Conservation (phyloP, 2,888 invertebrate species). For the Chloroclystis v-ata region DNA sequence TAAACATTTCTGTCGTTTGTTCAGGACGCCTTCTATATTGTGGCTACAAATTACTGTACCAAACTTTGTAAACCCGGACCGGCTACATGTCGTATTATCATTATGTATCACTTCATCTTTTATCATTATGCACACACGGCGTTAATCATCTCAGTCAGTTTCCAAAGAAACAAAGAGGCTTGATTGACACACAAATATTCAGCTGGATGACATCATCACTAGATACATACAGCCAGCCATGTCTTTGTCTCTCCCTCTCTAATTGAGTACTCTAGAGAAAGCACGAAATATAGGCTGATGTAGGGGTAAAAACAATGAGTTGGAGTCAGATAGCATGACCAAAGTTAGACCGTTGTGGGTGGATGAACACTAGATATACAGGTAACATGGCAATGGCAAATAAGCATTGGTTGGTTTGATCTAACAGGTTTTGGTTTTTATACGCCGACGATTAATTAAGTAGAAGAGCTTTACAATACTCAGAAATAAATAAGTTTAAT, state of each 20-base stretch:
- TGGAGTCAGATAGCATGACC: constrained; percentile 25
- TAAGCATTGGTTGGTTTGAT: background rate
- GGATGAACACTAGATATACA: constrained; percentile 22
- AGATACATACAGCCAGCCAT: constrained; percentile 6
- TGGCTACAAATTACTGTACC: too few relatives aligned
- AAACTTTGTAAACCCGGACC: background rate
- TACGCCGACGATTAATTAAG: too few relatives aligned
- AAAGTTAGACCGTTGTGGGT: constrained; percentile 16
- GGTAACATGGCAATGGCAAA: constrained; percentile 3
- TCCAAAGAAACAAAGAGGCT: constrained; percentile 27
- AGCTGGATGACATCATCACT: constrained; percentile 28
- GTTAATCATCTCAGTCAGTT: constrained; percentile 20
- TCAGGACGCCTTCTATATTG: too few relatives aligned
- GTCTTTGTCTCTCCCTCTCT: constrained; percentile 20
- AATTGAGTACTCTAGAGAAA: constrained; percentile 21
- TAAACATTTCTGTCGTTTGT: too few relatives aligned
- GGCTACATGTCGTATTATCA: constrained; percentile 16
- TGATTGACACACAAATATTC: constrained; percentile 17
- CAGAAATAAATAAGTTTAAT: too few relatives aligned
- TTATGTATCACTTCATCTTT: constrained; percentile 19
- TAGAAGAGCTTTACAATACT: too few relatives aligned
- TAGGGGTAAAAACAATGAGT: constrained; percentile 22
- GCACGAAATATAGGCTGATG: constrained; percentile 16
- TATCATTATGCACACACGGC: constrained; percentile 15
- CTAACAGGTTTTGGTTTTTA: constrained; percentile 2